These are phyloP conservation scores for Centroberyx gerrardi DNA, from an alignment of 2,797 vertebrate genomes.

Conservation along the genomic window DNA sequence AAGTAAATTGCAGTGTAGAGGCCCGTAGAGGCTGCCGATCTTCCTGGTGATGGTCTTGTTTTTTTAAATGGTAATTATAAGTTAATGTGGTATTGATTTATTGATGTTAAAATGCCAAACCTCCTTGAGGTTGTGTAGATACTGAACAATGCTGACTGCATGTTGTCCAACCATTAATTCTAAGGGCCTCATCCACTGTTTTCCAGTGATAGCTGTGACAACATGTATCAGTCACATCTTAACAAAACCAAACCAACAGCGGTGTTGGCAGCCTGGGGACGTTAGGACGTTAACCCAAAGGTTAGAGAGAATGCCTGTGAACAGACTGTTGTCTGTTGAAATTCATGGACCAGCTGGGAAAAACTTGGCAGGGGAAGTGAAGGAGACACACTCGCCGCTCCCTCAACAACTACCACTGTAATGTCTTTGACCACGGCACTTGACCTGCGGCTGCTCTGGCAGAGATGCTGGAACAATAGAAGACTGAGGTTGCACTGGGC, in stretches of 20 bases:
- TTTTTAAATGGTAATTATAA: background rate
- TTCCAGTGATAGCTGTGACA: conserved; percentile 29
- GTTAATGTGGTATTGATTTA: conserved; percentile 16
- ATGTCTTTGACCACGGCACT: conserved; percentile 32
- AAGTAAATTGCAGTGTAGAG: background rate
- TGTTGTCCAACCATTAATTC: conserved; percentile 26
- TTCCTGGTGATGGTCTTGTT: background rate
- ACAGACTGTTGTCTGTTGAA: conserved; percentile 17
- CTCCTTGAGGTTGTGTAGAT: background rate
- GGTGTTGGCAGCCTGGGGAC: conserved; percentile 33
- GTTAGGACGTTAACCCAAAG: conserved; percentile 19
- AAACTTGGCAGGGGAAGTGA: conserved; percentile 26
- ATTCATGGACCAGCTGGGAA: conserved; percentile 14
- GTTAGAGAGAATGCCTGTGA: conserved; percentile 10
- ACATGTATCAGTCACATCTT: conserved; percentile 49
- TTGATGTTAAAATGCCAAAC: conserved; percentile 22
- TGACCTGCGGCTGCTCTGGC: conserved; percentile 38
- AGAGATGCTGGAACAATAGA: conserved; percentile 28
- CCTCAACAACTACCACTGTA: conserved; percentile 33
- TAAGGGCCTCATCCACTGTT: conserved; percentile 1
- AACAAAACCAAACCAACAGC: conserved; percentile 47
- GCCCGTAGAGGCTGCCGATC: background rate
- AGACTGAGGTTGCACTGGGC: conserved; percentile 15
- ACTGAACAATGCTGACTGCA: conserved; percentile 35
- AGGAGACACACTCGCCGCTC: conserved; percentile 8